phyloP scores from a whole-genome alignment of 2,113 vertebrate species.

The Mustelus asterias region DNA sequence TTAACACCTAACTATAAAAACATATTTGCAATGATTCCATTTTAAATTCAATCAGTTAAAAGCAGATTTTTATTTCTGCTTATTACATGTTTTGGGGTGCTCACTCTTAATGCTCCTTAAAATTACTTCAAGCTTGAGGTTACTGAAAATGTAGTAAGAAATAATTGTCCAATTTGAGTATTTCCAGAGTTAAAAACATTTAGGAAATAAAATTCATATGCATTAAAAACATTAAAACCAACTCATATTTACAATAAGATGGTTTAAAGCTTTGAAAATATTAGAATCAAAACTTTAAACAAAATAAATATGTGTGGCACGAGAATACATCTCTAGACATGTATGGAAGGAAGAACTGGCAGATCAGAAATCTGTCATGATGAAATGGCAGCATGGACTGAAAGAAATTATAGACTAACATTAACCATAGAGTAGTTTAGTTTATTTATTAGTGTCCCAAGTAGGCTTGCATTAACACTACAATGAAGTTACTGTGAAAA shows the following conservation, averaged over 20 bases:
- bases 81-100: not conserved
- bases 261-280: not conserved
- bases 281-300: slow-evolving; percentile 1
- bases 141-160: not conserved
- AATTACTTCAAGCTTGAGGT: not conserved
- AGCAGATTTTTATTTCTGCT: not conserved
- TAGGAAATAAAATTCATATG: not conserved
- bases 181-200: not conserved
- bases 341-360: not conserved
- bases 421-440: not conserved
- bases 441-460: too few species aligned
- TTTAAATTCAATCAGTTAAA: not conserved
- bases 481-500: too few species aligned
- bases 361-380: not conserved
- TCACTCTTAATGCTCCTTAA: not conserved
- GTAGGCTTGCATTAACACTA: too few species aligned
- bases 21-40: not conserved
- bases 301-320: not conserved
- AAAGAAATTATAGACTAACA: not conserved
- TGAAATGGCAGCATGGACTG: not conserved
- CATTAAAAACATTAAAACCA: not conserved
- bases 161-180: not conserved
- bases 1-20: not conserved
- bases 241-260: not conserved
- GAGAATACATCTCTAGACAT: not conserved